Conservation (phyloP, 2,888 invertebrate species). For the Imbricaverruca yamaguchii region DNA sequence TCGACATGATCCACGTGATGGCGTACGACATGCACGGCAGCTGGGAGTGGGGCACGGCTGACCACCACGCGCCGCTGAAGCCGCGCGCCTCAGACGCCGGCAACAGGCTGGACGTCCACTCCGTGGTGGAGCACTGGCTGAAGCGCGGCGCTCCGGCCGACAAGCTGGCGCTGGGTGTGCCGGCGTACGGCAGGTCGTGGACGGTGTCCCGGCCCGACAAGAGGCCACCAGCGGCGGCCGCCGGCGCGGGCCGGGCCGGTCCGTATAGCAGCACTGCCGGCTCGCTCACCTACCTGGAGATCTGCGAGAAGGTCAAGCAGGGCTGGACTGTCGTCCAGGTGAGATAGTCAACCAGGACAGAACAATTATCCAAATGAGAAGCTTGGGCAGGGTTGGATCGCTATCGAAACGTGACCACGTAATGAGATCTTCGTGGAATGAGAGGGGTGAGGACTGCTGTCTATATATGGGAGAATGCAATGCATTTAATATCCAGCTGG, state of each 20-base stretch:
- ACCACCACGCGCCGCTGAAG: slow-evolving; percentile 24
- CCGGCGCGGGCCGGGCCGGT: slow-evolving; percentile 23
- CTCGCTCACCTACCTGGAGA: slow-evolving; percentile 26
- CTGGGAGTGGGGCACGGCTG: slow-evolving; percentile 22
- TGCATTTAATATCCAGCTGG: too few relatives aligned
- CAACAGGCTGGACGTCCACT: neutral
- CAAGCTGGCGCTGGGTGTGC: slow-evolving; percentile 25
- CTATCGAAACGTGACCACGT: too few relatives aligned
- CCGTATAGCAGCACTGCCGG: slow-evolving; percentile 24
- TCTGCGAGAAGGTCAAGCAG: slow-evolving; percentile 25
- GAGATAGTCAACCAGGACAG: neutral
- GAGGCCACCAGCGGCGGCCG: neutral
- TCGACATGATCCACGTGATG: slow-evolving; percentile 26
- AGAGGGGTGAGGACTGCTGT: too few relatives aligned
- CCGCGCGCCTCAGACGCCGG: slow-evolving; percentile 6
- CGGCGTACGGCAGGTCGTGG: slow-evolving; percentile 23
- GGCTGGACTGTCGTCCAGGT: slow-evolving; percentile 28
- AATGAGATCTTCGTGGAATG: too few relatives aligned
- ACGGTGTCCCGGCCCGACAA: neutral
- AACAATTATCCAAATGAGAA: too few relatives aligned
- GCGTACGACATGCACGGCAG: slow-evolving; percentile 26
- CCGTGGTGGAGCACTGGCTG: neutral
- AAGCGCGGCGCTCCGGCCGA: slow-evolving; percentile 10
- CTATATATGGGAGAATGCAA: too few relatives aligned
- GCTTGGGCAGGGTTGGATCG: too few relatives aligned